Evolutionary conservation across 1,140 invertebrate genomes (phyloP), one percentile per base, ranked within the genome.

Genomic region (Drosophila orena): DNA sequence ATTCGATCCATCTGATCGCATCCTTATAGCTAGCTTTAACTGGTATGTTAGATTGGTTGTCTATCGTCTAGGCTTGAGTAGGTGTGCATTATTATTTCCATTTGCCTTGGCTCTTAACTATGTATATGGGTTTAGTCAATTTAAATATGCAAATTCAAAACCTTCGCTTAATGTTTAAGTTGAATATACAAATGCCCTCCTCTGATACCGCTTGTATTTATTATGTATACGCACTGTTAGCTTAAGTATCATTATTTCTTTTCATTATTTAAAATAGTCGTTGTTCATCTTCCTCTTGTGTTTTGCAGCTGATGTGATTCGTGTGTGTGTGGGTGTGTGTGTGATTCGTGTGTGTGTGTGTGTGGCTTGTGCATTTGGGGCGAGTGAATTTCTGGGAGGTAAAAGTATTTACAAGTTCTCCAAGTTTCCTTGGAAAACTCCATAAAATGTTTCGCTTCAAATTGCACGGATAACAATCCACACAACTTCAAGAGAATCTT

Each of bases 121-220:
- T 54, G 35, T 61, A n/a, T 79, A 49, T 69, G 37, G 62, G 54
- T 55, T 69, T 69, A 55, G 52, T 77, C 78, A 70, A 72, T 77
- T 75, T 75, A 75, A 81, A 78, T 85, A 86, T 86, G 73, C 81
- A 86, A 85, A 85, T 85, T 86, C 81, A 85, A 85, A 85, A 85
- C 81, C 81, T 85, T 75, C 75, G 70, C 81, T 85, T 85, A 84
- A 83, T 66, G 47, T 30, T 60, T 88, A 90, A 79, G 46, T 88
- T 80, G 76, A 83, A 79, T 89, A 84, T 83, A 90, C 79, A 83
- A 81, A 83, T 84, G 60, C 71, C 56, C 68, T 58, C 65, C 59
- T 61, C 35, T 11, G 44, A 44, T 50, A 64, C 49, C 17, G 49
- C 64, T 69, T 44, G 34, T 56, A 47, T 69, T 70, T 56, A 56